Base-by-base conservation (phyloP, 2,888 invertebrate genomes). In the Automeris io region DNA sequence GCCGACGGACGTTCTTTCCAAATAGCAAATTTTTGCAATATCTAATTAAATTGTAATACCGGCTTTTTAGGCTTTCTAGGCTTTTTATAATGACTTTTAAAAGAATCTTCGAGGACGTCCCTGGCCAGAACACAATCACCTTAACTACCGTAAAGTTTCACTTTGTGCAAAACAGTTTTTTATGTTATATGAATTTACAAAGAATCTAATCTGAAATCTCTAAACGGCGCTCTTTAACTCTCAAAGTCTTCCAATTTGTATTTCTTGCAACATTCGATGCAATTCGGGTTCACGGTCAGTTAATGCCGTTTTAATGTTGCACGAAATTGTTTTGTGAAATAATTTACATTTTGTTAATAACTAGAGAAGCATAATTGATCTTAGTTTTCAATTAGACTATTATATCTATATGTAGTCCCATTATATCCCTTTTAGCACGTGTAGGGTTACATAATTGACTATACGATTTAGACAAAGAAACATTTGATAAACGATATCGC, bases 251-350 rank as follows among this genome's bases (percentile, higher is more conserved):
- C n/a, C 32, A 40, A 38, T 47, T 42, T 45, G 37, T 32, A 25
- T 33, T 23, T 45, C 40, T 56, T 46, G 46, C 49, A 46, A 58
- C 42, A 46, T 37, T 52, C 55, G 41, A 38, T 50, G 47, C 54
- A 53, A 59, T 54, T 41, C 48, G 54, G 51, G 59, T 57, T 60
- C 62, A 66, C 46, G 57, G 56, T 40, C 51, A 52, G 37, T 42
- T 51, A 52, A 46, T 26, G 43, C 41, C 40, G 36, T 46, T 41
- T 45, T 42, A 22, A 19, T 24, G 45, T 61, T 61, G 49, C 49
- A 49, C 49, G 57, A 23, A 40, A 41, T 40, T 32, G 12, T 12
- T 47, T 50, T 53, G 37, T 45, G 50, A 50, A 53, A 54, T 47
- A 13, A 19, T 36, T 33, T 21, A 31, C 11, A 19, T 36, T 34